phyloP scores from a whole-genome alignment of 2,888 invertebrate genomes.

The Tromatobia lineatoria region DNA sequence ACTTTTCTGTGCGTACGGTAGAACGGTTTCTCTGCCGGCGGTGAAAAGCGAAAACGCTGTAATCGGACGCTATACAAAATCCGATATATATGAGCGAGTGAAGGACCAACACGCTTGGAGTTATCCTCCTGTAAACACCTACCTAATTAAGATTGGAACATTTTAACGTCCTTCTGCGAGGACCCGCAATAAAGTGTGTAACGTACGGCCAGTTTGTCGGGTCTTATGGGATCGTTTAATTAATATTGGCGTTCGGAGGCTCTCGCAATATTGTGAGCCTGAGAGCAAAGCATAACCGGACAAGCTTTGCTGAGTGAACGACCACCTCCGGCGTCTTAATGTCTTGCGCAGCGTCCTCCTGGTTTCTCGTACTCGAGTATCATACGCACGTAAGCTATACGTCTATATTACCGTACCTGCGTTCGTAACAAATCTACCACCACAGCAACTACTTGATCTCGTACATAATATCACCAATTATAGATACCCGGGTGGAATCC shows the following conservation, averaged over 20 bases:
- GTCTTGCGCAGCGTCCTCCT: constrained; percentile 66
- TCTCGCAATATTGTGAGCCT: constrained; percentile 15
- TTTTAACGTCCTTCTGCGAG: constrained; percentile 82
- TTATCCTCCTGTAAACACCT: constrained; percentile 84
- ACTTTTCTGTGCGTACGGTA: constrained; percentile 35
- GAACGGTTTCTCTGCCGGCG: neutral
- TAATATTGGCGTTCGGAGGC: constrained; percentile 82
- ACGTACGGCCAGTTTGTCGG: constrained; percentile 83
- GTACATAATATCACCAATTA: constrained; percentile 40
- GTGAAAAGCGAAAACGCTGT: constrained; percentile 12
- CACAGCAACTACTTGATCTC: neutral
- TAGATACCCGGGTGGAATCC: constrained; percentile 3
- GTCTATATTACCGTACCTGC: constrained; percentile 18
- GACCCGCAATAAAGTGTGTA: constrained; percentile 82
- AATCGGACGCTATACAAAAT: no score
- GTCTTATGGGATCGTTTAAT: constrained; percentile 84
- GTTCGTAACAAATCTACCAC: constrained; percentile 10
- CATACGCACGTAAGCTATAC: neutral
- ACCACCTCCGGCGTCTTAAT: constrained; percentile 83
- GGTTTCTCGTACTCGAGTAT: constrained; percentile 34
- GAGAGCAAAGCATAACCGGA: constrained; percentile 37
- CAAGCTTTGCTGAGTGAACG: constrained; percentile 71
- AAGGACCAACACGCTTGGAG: constrained; percentile 74
- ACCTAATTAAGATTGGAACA: constrained; percentile 85
- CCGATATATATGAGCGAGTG: constrained; percentile 25